Evolutionary conservation across 1,140 invertebrate genomes (phyloP), one percentile per base, ranked within the genome.

Genomic region (Trichonephila inaurata): DNA sequence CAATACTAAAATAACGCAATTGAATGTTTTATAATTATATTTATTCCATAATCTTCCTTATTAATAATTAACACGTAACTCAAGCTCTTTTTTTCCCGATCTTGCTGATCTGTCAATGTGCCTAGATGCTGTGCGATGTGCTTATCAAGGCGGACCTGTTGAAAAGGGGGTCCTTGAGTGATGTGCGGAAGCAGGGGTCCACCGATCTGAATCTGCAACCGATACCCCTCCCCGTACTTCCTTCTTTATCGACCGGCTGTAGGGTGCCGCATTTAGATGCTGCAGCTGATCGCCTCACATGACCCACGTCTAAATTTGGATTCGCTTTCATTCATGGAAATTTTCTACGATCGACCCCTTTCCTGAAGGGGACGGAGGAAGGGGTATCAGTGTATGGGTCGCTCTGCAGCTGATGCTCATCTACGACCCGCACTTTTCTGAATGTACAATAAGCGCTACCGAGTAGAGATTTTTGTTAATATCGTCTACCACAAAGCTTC

Each of bases 281-380:
- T 88, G 86, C 86, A 88, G 86, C 86, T 88, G 86, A 88, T 88
- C 58, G 28, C 28, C 24, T 64, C 86, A 40, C 60, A 66, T 88
- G 86, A 61, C 24, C 60, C 8, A 24, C 44, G 24, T 88, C 86
- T 60, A 88, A 88, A 88, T 88, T 88, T 88, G 86, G 86, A 88
- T 24, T 66, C 86, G 40, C 33, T 62, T 88, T 88, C 86, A 88
- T 88, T 88, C 86, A 88, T 88, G 86, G 86, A 88, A 64, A 85
- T 44, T 66, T 88, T 28, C 86, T 19, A 10, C 60, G 24, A 88
- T 88, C 86, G 86, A 88, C 86, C 86, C 86, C 21, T 44, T 16
- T 33, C 19, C 6, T 44, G 21, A 19, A 21, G 12, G 69, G 28
- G 69, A 33, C 33, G 18, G 69, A 14, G 28, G 28, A 40, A 33